These are phyloP conservation scores for Hermetia illucens DNA, from an alignment of 1,140 invertebrate species.

Conservation along the genomic window DNA sequence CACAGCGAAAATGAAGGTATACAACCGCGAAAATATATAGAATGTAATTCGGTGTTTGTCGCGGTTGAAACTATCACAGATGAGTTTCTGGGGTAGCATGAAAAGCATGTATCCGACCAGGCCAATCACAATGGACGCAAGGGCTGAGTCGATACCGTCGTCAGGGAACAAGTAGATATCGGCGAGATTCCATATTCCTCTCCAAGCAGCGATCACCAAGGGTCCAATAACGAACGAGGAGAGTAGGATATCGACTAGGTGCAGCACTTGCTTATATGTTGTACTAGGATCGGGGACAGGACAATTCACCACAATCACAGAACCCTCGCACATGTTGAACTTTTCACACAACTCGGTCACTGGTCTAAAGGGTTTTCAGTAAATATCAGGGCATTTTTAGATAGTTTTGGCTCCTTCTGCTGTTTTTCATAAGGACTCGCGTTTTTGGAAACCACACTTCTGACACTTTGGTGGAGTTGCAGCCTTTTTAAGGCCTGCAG, in stretches of 20 bases:
- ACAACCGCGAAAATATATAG: constrained; percentile 51
- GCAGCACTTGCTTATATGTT: no score
- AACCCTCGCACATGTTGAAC: no score
- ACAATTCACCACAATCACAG: no score
- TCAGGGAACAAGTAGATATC: constrained; percentile 48
- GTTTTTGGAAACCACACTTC: no score
- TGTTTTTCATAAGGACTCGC: no score
- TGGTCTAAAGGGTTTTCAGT: no score
- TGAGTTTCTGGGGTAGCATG: constrained; percentile 41
- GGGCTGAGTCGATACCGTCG: constrained; percentile 37
- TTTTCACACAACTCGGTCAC: no score
- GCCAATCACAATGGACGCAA: constrained; percentile 45
- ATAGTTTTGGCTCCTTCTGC: no score
- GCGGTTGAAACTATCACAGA: constrained; percentile 41
- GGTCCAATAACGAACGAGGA: constrained; percentile 52
- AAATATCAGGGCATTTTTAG: no score
- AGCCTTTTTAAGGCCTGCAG: no score
- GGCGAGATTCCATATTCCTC: constrained; percentile 61
- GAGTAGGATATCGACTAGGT: constrained; percentile 48
- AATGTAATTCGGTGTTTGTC: constrained; percentile 45
- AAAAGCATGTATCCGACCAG: constrained; percentile 48
- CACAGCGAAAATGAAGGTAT: constrained; percentile 53
- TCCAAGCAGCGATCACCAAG: constrained; percentile 62
- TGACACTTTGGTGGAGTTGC: no score
- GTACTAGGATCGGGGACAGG: no score